Percentiles rank a stretch among this genome's conserved stretches.
Conservation (phyloP, 2,888 invertebrate genomes). For the Tenthredo livida region DNA sequence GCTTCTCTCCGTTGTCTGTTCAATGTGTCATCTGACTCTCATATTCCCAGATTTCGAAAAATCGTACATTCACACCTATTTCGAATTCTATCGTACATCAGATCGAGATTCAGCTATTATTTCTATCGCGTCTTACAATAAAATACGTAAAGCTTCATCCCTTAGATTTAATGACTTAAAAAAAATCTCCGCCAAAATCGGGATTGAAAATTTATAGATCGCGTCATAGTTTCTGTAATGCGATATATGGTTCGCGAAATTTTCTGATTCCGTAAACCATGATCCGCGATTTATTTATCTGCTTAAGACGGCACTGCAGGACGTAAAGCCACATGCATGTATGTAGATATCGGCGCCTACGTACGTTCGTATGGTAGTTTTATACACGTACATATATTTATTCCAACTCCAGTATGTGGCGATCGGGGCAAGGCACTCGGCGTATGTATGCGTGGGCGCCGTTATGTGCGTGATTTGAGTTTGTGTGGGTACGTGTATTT, state of each 20-base stretch:
- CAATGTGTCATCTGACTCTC: no score
- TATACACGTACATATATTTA: conserved; percentile 4
- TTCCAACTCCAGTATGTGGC: conserved; percentile 19
- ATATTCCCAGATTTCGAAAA: no score
- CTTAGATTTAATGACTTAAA: no score
- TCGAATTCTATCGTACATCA: neutral
- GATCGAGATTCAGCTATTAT: no score
- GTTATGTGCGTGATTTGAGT: conserved; percentile 44
- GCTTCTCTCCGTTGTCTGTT: neutral
- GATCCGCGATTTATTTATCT: neutral
- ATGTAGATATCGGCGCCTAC: conserved; percentile 2
- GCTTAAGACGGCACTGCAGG: neutral
- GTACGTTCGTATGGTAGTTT: neutral
- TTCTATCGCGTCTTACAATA: no score
- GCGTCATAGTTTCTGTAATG: no score
- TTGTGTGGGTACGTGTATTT: conserved; percentile 62
- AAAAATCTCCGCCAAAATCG: no score
- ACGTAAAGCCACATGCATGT: neutral
- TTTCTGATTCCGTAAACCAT: no score
- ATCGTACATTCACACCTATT: no score
- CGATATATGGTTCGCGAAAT: no score
- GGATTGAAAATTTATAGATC: no score
- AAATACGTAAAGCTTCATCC: no score
- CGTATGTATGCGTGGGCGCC: conserved; percentile 49
- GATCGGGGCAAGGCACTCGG: conserved; percentile 49